A percentile compares a stretch with the other conserved stretches of the same genome.
These are phyloP conservation scores for Scomber colias DNA, from an alignment of 2,113 vertebrate genomes.

Conservation along the genomic window DNA sequence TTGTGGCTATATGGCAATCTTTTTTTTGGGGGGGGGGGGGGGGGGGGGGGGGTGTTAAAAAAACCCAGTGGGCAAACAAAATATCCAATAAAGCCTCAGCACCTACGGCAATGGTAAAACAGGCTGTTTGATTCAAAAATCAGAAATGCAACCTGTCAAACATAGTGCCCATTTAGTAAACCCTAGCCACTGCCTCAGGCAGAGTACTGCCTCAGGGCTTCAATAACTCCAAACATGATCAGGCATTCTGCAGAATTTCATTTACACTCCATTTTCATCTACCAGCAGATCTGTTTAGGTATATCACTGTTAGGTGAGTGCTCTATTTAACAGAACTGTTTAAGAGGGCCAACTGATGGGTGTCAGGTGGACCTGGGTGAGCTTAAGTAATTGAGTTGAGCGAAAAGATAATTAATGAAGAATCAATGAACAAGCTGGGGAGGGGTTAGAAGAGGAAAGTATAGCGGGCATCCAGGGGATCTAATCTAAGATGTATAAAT, in stretches of 20 bases:
- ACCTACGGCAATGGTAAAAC: slow-evolving; percentile 63
- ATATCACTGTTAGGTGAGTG: slow-evolving; percentile 47
- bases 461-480: slow-evolving; percentile 68
- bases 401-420: slow-evolving; percentile 87
- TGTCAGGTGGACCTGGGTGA: slow-evolving; percentile 69
- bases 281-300: slow-evolving; percentile 35
- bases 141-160: slow-evolving; percentile 62
- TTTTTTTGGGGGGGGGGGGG: not conserved
- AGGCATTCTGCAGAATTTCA: slow-evolving; percentile 61
- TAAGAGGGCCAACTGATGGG: slow-evolving; percentile 72
- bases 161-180: slow-evolving; percentile 61
- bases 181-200: slow-evolving; percentile 58
- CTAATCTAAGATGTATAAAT: slow-evolving; percentile 85
- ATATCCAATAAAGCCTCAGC: slow-evolving; percentile 58
- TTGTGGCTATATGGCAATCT: slow-evolving; percentile 12
- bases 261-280: slow-evolving; percentile 50
- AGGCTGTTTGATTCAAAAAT: slow-evolving; percentile 54
- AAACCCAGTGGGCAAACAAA: slow-evolving; percentile 36
- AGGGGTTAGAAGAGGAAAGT: slow-evolving; percentile 61
- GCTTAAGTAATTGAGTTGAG: slow-evolving; percentile 85
- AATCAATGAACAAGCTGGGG: slow-evolving; percentile 83
- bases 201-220: slow-evolving; percentile 60
- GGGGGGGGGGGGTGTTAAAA: not conserved
- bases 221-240: slow-evolving; percentile 68
- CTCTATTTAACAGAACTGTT: slow-evolving; percentile 65